Conservation (phyloP, 2,888 invertebrate genomes). For the Dexiosoma caninum region DNA sequence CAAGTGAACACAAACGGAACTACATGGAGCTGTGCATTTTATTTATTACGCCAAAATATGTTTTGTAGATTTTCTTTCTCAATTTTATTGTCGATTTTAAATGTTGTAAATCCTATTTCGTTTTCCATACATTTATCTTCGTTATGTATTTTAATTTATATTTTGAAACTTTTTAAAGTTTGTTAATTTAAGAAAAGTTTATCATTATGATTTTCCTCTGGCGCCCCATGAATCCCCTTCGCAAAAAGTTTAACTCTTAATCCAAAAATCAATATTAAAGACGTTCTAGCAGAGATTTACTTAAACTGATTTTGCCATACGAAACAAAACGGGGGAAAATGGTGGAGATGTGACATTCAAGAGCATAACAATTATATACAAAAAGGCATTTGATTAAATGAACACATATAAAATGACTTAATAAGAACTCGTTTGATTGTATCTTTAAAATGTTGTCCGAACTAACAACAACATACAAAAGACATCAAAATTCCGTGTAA, state of each 20-base stretch:
- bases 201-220: slow-evolving; percentile 12
- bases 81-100: background rate
- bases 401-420: no score
- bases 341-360: slow-evolving; percentile 23
- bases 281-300: slow-evolving; percentile 57
- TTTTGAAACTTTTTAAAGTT: slow-evolving; percentile 40
- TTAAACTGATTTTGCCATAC: slow-evolving; percentile 65
- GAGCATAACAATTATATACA: no score
- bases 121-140: background rate
- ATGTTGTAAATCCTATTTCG: background rate
- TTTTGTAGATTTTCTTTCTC: background rate
- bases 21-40: background rate
- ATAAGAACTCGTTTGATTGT: no score
- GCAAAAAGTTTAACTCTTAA: slow-evolving; percentile 70
- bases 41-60: background rate
- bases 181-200: slow-evolving; percentile 39
- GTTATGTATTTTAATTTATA: background rate
- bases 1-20: background rate
- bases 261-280: slow-evolving; percentile 70
- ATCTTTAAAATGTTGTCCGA: no score
- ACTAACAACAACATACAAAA: no score
- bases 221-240: slow-evolving; percentile 34
- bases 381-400: no score
- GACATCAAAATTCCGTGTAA: no score
- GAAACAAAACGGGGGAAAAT: slow-evolving; percentile 65